Evolutionary conservation across 2,797 vertebrate species (phyloP), one percentile per base, ranked within the genome.

Genomic region (Tokudaia tokunoshimensis): DNA sequence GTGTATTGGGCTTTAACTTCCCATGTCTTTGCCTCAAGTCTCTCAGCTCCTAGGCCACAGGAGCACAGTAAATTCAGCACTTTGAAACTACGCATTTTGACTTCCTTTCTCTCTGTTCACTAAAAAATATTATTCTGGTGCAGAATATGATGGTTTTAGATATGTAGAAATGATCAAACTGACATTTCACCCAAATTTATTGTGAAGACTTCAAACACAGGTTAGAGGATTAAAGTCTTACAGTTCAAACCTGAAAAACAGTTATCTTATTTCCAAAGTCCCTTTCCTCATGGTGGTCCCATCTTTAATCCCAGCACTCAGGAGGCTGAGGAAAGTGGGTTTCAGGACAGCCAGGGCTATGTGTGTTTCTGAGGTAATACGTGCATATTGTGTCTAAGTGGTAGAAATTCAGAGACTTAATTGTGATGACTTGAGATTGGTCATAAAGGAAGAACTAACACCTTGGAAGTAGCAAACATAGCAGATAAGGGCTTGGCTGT

Each of bases 41-140:
- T 96, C 22, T 29, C 12, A 72, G 41, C 70, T 89, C 67, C 50
- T 74, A 81, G 50, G 61, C 37, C 55, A 86, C 50, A n/a, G 50
- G 76, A 57, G 47, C 9, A 81, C n/a, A 44, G 13, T 41, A 83
- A 89, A 83, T 84, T 65, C 70, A 92, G 75, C 22, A 94, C 61
- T 47, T 86, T 61, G 88, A 89, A 88, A 57, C 1, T 12, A 70
- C 20, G 34, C 59, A 50, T 96, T 72, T 80, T n/a, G 72, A 59
- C 15, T 57, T n/a, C 34, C 80, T 63, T 94, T 15, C 7, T 94
- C 55, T 94, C 55, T 82, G 34, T 80, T 95, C 80, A 94, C 0
- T 94, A n/a, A 83, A 72, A 86, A 22, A 92, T 22, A 92, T 74
- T 76, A 76, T n/a, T 67, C 31, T 81, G 82, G 86, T 95, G 75